Conservation (phyloP, 2,113 vertebrate genomes). For the Lepus europaeus region DNA sequence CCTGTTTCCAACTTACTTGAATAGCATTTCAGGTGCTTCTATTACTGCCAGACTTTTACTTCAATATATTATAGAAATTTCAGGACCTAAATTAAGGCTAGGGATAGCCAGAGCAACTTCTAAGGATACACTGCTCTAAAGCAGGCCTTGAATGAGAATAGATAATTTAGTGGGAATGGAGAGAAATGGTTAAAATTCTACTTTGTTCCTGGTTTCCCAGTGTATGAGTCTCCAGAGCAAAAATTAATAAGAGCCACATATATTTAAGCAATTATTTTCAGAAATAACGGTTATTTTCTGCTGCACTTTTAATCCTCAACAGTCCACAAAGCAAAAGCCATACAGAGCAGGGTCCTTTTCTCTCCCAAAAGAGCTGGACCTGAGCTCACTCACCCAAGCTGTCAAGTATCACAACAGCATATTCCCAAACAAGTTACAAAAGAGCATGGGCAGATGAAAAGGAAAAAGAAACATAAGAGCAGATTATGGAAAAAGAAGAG, state of each 20-base stretch:
- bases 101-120: neutral
- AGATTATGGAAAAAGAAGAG: neutral
- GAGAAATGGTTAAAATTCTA: slow-evolving; percentile 24
- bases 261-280: slow-evolving; percentile 18
- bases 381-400: neutral
- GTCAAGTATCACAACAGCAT: neutral
- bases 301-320: neutral
- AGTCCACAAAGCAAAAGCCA: neutral
- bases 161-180: neutral
- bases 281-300: slow-evolving; percentile 1
- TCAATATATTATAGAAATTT: neutral
- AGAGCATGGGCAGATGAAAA: slow-evolving; percentile 20
- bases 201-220: neutral
- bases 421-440: slow-evolving; percentile 22
- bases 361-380: neutral
- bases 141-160: neutral
- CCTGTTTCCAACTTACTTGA: neutral
- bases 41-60: neutral
- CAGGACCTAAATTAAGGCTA: neutral
- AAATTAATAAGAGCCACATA: slow-evolving; percentile 5
- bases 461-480: slow-evolving; percentile 30
- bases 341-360: neutral
- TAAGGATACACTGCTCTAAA: neutral
- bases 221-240: neutral
- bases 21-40: neutral